Evolutionary conservation across 2,888 invertebrate species (phyloP), one percentile per base, ranked within the genome.

Genomic region (Nowickia ferox): DNA sequence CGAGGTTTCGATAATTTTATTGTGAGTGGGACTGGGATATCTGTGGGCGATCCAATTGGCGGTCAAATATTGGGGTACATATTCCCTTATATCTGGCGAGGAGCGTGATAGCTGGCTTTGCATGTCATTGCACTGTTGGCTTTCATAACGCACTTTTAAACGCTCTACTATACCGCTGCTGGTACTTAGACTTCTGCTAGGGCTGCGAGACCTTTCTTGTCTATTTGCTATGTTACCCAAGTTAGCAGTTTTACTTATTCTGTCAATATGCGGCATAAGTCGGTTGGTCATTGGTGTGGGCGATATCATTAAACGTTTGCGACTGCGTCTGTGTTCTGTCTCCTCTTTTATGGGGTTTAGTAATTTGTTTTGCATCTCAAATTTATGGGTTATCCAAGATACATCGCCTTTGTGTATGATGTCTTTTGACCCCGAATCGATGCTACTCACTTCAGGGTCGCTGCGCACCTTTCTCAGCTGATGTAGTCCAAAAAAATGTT

Each of bases 231-330:
- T 40, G 15, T 46, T 76, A 13, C 86, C 86, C 11, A 96, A 92
- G 1, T 95, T 94, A 0, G 97, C 97, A 77, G 96, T 95, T 93
- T 97, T 97, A 88, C 97, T 97, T 89, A 97, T 97, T n/a, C 97
- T 95, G 89, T 97, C 97, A 88, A 97, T 97, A 89, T 96, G 97
- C 0, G 97, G 97, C 97, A 97, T 97, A 87, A 95, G 95, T 15
- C 97, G 94, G 90, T 97, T 81, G 42, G 71, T 86, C 10, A 79
- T 68, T 9, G 95, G 55, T 10, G 69, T 95, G 0, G 96, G 96
- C 1, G 96, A 95, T n/a, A 93, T 93, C 6, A 88, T 82, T 1
- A 93, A 93, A 19, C 93, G 90, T 11, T 92, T 91, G 4, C 94
- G 92, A 30, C 93, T 92, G 11, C 72, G 57, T 44, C 55, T 53